These are phyloP conservation scores for Campoplex nolae DNA, from an alignment of 2,888 invertebrate species.

Conservation along the genomic window DNA sequence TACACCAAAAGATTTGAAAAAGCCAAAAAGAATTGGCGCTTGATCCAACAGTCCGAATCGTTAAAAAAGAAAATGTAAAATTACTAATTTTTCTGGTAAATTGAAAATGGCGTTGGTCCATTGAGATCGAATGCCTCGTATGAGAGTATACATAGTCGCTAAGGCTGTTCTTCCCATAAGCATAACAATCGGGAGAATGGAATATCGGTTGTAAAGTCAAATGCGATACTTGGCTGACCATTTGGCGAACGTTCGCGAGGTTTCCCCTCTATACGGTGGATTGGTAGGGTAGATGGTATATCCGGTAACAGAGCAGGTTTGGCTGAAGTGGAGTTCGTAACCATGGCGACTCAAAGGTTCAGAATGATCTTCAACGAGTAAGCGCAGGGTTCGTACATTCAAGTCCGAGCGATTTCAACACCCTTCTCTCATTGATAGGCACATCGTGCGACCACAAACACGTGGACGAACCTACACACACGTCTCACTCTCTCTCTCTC, in stretches of 20 bases:
- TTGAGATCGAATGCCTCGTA: conserved; percentile 14
- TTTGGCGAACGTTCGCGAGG: conserved; percentile 71
- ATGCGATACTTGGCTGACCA: conserved; percentile 82
- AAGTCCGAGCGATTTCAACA: conserved; percentile 76
- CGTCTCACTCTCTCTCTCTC: neutral
- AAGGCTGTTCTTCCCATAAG: conserved; percentile 71
- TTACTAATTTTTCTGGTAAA: neutral
- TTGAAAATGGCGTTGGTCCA: neutral
- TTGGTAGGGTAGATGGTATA: conserved; percentile 28
- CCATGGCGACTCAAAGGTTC: conserved; percentile 82
- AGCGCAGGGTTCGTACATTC: conserved; percentile 15
- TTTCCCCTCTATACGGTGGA: conserved; percentile 65
- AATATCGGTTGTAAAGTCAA: conserved; percentile 82
- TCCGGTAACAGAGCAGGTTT: conserved; percentile 69
- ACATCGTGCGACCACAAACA: conserved; percentile 78
- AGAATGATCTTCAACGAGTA: conserved; percentile 83
- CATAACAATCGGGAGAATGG: conserved; percentile 77
- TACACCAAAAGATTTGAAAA: neutral
- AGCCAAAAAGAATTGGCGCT: neutral
- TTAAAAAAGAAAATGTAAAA: neutral
- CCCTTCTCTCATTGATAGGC: conserved; percentile 81
- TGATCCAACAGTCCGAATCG: neutral
- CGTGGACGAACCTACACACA: conserved; percentile 41
- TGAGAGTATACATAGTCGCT: neutral
- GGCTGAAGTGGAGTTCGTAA: conserved; percentile 78